Evolutionary conservation across 2,797 vertebrate species (phyloP).

Genomic region (Urophycis tenuis): DNA sequence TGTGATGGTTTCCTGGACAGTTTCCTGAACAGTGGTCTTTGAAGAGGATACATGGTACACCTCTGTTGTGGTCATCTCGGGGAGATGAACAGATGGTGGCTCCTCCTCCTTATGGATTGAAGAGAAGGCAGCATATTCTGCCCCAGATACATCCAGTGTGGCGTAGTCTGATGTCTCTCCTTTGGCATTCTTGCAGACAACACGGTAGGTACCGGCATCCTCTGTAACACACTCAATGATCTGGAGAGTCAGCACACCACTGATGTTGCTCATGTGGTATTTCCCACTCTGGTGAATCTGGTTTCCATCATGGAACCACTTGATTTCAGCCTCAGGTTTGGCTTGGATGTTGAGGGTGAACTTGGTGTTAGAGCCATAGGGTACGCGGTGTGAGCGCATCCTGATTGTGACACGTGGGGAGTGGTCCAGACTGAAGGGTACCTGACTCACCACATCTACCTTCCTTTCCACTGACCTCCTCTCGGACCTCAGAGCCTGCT

Average conservation of each 20-base stretch:
- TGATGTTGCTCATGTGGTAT: conserved; percentile 82
- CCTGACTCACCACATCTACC: conserved; percentile 83
- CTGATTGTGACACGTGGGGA: conserved; percentile 87
- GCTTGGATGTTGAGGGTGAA: conserved; percentile 93
- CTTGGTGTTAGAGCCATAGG: conserved; percentile 78
- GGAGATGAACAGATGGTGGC: conserved; percentile 78
- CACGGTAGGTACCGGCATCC: conserved; percentile 91
- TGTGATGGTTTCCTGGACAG: conserved; percentile 58
- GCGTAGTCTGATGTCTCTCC: conserved; percentile 95
- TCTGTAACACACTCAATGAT: conserved; percentile 85
- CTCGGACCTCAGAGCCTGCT: conserved; percentile 88
- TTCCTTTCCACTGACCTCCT: conserved; percentile 65
- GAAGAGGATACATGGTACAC: conserved; percentile 83
- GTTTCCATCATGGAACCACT: conserved; percentile 91
- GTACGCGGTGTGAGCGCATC: conserved; percentile 93
- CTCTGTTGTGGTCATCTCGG: conserved; percentile 84
- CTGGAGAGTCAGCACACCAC: conserved; percentile 89
- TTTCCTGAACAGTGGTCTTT: conserved; percentile 59
- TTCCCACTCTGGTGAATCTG: conserved; percentile 84
- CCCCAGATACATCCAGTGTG: conserved; percentile 86
- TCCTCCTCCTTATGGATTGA: conserved; percentile 83
- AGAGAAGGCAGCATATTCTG: conserved; percentile 79
- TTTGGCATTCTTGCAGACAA: conserved; percentile 85
- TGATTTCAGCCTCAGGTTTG: conserved; percentile 84
- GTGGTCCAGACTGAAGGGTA: conserved; percentile 92